These are phyloP conservation scores for Gymnarchus niloticus DNA, from an alignment of 2,113 vertebrate genomes.

Conservation along the genomic window DNA sequence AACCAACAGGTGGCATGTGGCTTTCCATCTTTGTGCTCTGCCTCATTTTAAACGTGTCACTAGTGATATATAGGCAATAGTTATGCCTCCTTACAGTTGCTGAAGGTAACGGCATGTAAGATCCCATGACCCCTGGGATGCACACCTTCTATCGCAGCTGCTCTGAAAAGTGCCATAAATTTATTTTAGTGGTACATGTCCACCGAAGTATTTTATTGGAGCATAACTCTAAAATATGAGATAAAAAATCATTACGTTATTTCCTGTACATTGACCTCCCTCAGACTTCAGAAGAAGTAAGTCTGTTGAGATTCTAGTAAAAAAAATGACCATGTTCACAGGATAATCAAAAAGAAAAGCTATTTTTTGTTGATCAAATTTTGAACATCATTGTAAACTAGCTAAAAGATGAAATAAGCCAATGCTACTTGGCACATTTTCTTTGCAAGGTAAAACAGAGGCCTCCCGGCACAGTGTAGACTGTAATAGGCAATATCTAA, in stretches of 20 bases:
- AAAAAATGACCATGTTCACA: conserved; percentile 45
- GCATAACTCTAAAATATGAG: conserved; percentile 23
- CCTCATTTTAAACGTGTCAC: background rate
- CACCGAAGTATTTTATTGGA: conserved; percentile 33
- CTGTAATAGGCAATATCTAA: background rate
- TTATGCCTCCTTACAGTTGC: conserved; percentile 22
- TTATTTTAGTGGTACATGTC: conserved; percentile 32
- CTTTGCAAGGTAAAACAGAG: conserved; percentile 35
- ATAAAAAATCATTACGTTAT: conserved; percentile 29
- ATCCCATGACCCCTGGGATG: background rate
- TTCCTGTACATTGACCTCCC: conserved; percentile 20
- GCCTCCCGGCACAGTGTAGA: background rate
- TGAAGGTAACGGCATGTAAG: conserved; percentile 22
- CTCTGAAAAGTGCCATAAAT: conserved; percentile 23
- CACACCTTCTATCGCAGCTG: conserved; percentile 17
- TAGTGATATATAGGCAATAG: conserved; percentile 15
- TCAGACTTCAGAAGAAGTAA: conserved; percentile 20
- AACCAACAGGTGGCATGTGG: background rate
- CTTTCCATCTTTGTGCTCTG: background rate
- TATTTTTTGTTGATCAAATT: background rate
- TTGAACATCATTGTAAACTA: conserved; percentile 24
- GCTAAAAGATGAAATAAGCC: conserved; percentile 6
- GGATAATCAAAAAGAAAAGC: conserved; percentile 29
- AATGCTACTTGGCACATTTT: conserved; percentile 20
- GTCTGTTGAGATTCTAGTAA: conserved; percentile 15